Percentiles rank a stretch among this genome's conserved stretches.
Conservation (phyloP, 2,888 invertebrate genomes). For the Cryptophagus acutangulus region DNA sequence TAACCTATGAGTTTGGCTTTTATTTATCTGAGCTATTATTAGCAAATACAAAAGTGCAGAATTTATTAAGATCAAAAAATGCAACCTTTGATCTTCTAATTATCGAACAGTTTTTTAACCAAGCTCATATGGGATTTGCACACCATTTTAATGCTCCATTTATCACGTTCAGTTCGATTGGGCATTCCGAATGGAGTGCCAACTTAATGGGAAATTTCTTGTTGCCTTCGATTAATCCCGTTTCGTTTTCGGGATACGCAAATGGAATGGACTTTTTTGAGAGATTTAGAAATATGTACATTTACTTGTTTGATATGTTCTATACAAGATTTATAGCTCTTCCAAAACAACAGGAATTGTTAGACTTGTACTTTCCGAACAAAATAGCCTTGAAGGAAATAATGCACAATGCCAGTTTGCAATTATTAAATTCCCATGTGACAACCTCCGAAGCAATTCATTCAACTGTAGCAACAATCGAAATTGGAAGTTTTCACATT, state of each 20-base stretch:
- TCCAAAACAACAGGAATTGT: slow-evolving; percentile 31
- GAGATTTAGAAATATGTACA: slow-evolving; percentile 50
- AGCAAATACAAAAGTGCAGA: no score
- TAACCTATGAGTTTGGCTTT: no score
- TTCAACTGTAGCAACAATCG: slow-evolving; percentile 52
- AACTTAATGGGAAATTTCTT: slow-evolving; percentile 48
- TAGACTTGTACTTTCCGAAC: slow-evolving; percentile 36
- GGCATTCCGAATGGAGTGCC: slow-evolving; percentile 46
- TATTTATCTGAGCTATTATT: no score
- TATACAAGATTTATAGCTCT: slow-evolving; percentile 25
- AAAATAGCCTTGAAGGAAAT: slow-evolving; percentile 30
- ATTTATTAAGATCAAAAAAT: no score
- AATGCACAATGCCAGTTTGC: slow-evolving; percentile 32
- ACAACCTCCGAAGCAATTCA: slow-evolving; percentile 50
- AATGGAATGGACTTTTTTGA: slow-evolving; percentile 52
- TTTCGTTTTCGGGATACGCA: slow-evolving; percentile 44
- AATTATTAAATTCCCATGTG: slow-evolving; percentile 47
- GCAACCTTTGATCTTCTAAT: no score
- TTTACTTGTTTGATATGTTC: slow-evolving; percentile 33
- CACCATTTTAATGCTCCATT: no score
- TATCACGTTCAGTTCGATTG: slow-evolving; percentile 46
- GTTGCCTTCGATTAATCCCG: slow-evolving; percentile 50
- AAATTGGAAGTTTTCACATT: slow-evolving; percentile 54
- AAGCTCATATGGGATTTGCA: no score
- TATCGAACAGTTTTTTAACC: no score